Evolutionary conservation across 2,113 vertebrate species (phyloP), one percentile per base, ranked within the genome.

Genomic region (Indicator indicator): DNA sequence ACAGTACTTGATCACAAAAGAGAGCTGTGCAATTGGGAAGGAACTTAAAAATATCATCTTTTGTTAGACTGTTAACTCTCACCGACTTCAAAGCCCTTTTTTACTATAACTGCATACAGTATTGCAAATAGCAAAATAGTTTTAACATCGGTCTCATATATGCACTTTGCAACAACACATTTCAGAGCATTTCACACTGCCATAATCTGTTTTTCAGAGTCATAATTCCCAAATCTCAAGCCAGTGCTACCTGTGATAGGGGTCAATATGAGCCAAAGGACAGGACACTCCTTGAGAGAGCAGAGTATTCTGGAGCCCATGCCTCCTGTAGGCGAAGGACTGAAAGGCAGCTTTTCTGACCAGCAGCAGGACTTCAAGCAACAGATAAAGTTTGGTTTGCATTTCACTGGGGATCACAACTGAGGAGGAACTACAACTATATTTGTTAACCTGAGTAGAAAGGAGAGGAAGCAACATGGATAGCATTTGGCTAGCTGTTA

Each of bases 261-360:
- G 3, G 1, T 89, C 55, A 76, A 64, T 27, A 16, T 3, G 32
- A 74, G 23, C 8, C 82, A 73, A 64, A 92, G 86, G 54, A 75
- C 32, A 74, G 48, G 63, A 59, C 12, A 26, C 7, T 74, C 17
- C 32, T 52, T 52, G 72, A 83, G 44, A 80, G 13, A 30, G 44
- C 4, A 28, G 50, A 76, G 30, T 54, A 36, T 26, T 74, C 79
- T 30, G 32, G 36, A 77, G 20, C 12, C 11, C 40, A 23, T 2
- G 2, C 11, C 27, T 46, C 15, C 14, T 19, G 15, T 30, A 85
- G 78, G 32, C 24, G 8, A 76, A 75, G 55, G 36, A 79, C n/a
- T 80, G 42, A 94, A 91, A 82, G 23, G 11, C 56, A 89, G 52
- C 16, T 82, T 42, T 96, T 93, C 70, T 64, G 55, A 85, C 33